phyloP scores from a whole-genome alignment of 2,113 vertebrate genomes.

The Tiliqua scincoides region DNA sequence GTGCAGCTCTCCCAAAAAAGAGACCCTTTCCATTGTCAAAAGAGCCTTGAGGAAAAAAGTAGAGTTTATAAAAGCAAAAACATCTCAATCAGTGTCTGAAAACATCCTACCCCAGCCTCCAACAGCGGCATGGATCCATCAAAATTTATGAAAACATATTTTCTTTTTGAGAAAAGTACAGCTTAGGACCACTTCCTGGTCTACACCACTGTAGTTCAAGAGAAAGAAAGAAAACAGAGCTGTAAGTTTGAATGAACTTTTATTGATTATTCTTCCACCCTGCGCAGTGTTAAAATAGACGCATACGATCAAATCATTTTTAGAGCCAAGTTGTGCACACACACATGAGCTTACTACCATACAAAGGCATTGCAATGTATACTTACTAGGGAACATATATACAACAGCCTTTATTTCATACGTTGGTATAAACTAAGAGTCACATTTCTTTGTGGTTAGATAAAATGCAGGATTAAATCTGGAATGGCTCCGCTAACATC shows the following conservation, averaged over 20 bases:
- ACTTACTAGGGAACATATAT: slow-evolving; percentile 24
- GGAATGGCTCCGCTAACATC: neutral
- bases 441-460: neutral
- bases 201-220: slow-evolving; percentile 21
- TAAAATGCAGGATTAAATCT: slow-evolving; percentile 17
- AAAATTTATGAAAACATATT: slow-evolving; percentile 25
- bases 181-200: neutral
- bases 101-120: slow-evolving; percentile 17
- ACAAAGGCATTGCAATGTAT: neutral
- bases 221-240: neutral
- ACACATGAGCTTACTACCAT: neutral
- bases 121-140: slow-evolving; percentile 17
- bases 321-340: slow-evolving; percentile 3
- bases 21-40: neutral
- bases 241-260: slow-evolving; percentile 26
- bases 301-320: neutral
- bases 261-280: slow-evolving; percentile 33
- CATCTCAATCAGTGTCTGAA: slow-evolving; percentile 14
- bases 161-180: neutral
- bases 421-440: neutral
- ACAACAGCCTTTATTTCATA: neutral
- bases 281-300: neutral
- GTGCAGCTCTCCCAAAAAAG: neutral
- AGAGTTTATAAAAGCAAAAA: slow-evolving; percentile 37
- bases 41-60: neutral